These are phyloP conservation scores for Andinoacara biseriatus DNA, from an alignment of 2,113 vertebrate species.

Conservation along the genomic window DNA sequence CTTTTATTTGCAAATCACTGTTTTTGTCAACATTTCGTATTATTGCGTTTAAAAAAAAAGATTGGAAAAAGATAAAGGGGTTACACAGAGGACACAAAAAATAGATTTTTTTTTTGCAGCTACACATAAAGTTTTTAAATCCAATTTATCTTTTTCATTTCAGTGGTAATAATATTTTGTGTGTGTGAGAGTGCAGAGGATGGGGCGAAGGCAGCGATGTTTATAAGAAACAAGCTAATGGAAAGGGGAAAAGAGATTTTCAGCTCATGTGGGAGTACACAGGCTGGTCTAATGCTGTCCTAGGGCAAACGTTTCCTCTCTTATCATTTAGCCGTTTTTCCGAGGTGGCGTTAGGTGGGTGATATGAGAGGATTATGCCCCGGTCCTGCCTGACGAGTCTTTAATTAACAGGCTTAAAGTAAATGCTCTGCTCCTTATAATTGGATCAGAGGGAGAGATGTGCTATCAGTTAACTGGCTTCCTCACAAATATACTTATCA, in stretches of 20 bases:
- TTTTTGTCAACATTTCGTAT: background rate
- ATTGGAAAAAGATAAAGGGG: background rate
- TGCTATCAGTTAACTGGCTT: slow-evolving; percentile 79
- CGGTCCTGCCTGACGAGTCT: slow-evolving; percentile 69
- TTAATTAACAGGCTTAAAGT: slow-evolving; percentile 83
- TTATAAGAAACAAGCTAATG: background rate
- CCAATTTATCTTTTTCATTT: background rate
- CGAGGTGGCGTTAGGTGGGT: slow-evolving; percentile 62
- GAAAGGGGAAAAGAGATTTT: background rate
- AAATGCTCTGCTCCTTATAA: slow-evolving; percentile 77
- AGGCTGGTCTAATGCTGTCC: slow-evolving; percentile 30
- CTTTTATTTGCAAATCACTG: slow-evolving; percentile 7
- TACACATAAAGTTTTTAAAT: background rate
- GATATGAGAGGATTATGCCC: slow-evolving; percentile 73
- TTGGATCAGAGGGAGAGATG: slow-evolving; percentile 79
- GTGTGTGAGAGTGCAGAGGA: background rate
- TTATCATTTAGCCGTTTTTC: slow-evolving; percentile 62
- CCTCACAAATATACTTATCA: slow-evolving; percentile 68
- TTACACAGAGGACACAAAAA: background rate
- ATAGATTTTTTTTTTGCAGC: background rate
- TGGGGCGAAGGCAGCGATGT: background rate
- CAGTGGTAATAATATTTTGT: background rate
- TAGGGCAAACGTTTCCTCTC: slow-evolving; percentile 49
- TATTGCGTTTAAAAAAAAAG: background rate
- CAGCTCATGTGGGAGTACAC: background rate